phyloP scores from a whole-genome alignment of 2,797 vertebrate genomes.

The Coregonus sp. region DNA sequence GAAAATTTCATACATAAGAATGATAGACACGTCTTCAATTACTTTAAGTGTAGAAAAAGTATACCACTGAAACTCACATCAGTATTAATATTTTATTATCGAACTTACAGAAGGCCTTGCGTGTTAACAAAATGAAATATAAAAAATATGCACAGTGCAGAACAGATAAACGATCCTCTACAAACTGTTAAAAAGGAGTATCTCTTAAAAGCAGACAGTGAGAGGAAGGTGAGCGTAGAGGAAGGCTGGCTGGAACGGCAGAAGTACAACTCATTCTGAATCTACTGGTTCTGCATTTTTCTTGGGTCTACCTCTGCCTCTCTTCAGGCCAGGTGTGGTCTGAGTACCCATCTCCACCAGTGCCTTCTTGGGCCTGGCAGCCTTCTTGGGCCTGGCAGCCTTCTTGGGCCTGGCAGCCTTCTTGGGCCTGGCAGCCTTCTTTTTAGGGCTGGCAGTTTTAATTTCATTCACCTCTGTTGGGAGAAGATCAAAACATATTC shows the following conservation, averaged over 20 bases:
- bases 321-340: slow-evolving; percentile 49
- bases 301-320: slow-evolving; percentile 55
- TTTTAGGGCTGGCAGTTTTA: slow-evolving; percentile 38
- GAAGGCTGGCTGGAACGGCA: too few relatives aligned
- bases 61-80: neutral
- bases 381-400: slow-evolving; percentile 26
- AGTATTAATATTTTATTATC: slow-evolving; percentile 46
- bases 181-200: slow-evolving; percentile 17
- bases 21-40: neutral
- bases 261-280: slow-evolving; percentile 19
- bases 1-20: neutral
- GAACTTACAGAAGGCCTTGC: slow-evolving; percentile 1
- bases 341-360: slow-evolving; percentile 49
- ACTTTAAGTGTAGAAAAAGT: too few relatives aligned
- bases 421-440: slow-evolving; percentile 20
- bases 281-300: slow-evolving; percentile 35
- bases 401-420: slow-evolving; percentile 23
- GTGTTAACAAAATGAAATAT: slow-evolving; percentile 15
- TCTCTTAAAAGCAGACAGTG: slow-evolving; percentile 4
- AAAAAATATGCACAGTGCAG: neutral
- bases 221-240: neutral
- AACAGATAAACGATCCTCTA: slow-evolving; percentile 26
- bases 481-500: neutral
- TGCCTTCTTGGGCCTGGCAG: slow-evolving; percentile 26
- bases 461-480: slow-evolving; percentile 54